Evolutionary conservation across 2,113 vertebrate genomes (phyloP), one percentile per base, ranked within the genome.

Genomic region (Nansenia antarctica): DNA sequence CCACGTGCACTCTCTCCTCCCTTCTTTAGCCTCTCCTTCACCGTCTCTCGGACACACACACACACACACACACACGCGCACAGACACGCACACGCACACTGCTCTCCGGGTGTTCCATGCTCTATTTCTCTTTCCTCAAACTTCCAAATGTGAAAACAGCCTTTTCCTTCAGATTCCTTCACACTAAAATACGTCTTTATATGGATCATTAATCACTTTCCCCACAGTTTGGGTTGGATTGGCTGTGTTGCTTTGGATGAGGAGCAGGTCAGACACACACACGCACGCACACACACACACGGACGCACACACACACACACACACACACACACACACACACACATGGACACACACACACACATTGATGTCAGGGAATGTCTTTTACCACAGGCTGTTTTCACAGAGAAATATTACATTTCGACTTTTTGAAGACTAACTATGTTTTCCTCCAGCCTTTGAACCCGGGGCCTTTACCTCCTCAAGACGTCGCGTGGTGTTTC

Each of bases 131-230:
- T 76, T 30, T 59, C 52, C 66, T 58, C 71, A 67, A 76, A 79
- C 77, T 63, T 66, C 73, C 14, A 69, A 87, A 86, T 71, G 76
- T 73, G 34, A 88, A 84, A 77, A 70, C 75, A 61, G 30, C 62
- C 70, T 78, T 78, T 76, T 77, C 77, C 77, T 69, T 55, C 69
- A 67, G 88, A 91, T 90, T 90, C 88, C 85, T 86, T 91, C 84
- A 83, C 88, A 87, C 82, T 82, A 81, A 88, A 91, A 91, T 70
- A 73, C 81, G 70, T 84, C 73, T 89, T 82, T 86, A 82, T 86
- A 88, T 66, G 89, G 85, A 86, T 86, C 86, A 86, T 89, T 79
- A 79, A 81, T 85, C 70, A 32, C 32, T 31, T 64, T 65, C 66
- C 68, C 82, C 77, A 78, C 76, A 72, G 72, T 89, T 90, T 89